Evolutionary conservation across 1,140 invertebrate species (phyloP), one percentile per base, ranked within the genome.

Genomic region (Ptiloglossa arizonensis): DNA sequence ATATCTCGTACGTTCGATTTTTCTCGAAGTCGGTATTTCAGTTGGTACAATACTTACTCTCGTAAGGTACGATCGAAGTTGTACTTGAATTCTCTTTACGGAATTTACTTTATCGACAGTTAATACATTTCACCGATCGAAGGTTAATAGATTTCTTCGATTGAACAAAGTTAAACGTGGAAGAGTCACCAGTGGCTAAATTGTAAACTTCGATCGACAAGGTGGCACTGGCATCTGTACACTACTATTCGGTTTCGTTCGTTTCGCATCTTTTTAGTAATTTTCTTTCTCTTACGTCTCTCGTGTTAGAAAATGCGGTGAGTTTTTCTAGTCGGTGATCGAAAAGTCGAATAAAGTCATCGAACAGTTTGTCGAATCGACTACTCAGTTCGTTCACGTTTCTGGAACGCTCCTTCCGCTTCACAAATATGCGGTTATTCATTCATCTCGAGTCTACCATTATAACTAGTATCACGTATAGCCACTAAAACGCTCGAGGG

Each of bases 361-460:
- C 41, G 11, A 66, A 19, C 19, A 6, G 24, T 22, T n/a, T 27
- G n/a, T 38, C 22, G 27, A 22, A 38, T 32, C 19, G 41, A 68
- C 24, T 27, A 13, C 15, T 17, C 5, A 54, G 27, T 68, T 38
- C 35, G 11, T 60, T 59, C 73, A 76, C 73, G 73, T 76, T 48
- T 69, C 32, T 48, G 44, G 73, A 66, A 69, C 73, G 50, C 73
- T 76, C 54, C 15, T 76, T 76, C 73, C 73, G 73, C 54, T 69
- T 76, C 46, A 35, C 64, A 68, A 60, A 76, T 76, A 76, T 50
- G 66, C 73, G 29, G 66, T 60, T 69, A 50, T 59, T 60, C 54
- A 60, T 68, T 76, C 54, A 69, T 76, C 73, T 41, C 22, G 32
- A 29, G 38, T 68, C 52, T 35, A 48, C 44, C 52, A 76, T 76